phyloP scores from a whole-genome alignment of 2,797 vertebrate genomes.

The Poecilia wingei region DNA sequence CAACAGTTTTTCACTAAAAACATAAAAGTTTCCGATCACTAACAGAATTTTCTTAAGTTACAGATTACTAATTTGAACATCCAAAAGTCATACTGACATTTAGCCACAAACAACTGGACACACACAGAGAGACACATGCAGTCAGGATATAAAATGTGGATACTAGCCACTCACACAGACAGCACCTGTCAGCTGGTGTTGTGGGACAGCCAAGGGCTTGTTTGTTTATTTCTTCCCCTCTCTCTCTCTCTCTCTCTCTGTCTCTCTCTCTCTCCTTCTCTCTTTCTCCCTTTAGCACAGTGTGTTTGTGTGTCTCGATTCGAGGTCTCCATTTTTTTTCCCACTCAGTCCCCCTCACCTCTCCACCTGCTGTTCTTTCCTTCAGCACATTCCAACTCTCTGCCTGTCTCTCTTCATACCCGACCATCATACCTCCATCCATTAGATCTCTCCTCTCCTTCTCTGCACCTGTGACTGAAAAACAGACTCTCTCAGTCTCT shows the following conservation, averaged over 20 bases:
- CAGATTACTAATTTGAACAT: conserved; percentile 29
- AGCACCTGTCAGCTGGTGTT: conserved; percentile 80
- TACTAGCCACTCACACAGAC: conserved; percentile 65
- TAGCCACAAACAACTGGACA: conserved; percentile 23
- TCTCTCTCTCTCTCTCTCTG: conserved; percentile 17
- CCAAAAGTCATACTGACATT: conserved; percentile 8
- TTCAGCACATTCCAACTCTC: conserved; percentile 37
- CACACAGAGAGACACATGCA: conserved; percentile 26
- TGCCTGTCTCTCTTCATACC: conserved; percentile 53
- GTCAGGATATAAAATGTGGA: conserved; percentile 61
- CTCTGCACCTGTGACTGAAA: conserved; percentile 72
- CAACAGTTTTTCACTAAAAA: not conserved
- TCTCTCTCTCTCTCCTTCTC: conserved; percentile 22
- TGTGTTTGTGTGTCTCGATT: conserved; percentile 22
- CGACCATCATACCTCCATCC: conserved; percentile 46
- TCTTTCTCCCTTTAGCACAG: conserved; percentile 14
- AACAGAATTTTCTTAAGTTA: not conserved
- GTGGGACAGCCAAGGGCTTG: conserved; percentile 73
- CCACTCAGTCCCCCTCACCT: conserved; percentile 54
- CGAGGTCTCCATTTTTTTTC: conserved; percentile 40
- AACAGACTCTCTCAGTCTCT: conserved; percentile 65
- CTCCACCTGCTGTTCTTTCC: conserved; percentile 63
- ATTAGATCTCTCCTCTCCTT: conserved; percentile 37
- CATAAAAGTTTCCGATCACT: not conserved
- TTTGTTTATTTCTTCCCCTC: conserved; percentile 51